These are phyloP conservation scores for Euwallacea similis DNA, from an alignment of 1,140 invertebrate species.

Conservation along the genomic window DNA sequence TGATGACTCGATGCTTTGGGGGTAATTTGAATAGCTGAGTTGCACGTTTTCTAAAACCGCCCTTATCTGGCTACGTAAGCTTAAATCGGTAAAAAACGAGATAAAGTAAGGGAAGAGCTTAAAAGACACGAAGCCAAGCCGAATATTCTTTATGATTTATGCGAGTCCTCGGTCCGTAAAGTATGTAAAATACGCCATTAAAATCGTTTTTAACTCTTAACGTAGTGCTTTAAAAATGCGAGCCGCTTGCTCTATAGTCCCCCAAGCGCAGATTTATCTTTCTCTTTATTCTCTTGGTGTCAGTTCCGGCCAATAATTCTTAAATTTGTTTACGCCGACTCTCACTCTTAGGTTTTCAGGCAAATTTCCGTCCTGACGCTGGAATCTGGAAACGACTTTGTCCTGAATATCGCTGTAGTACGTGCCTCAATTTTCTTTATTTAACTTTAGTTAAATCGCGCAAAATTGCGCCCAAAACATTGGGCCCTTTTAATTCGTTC, in stretches of 20 bases:
- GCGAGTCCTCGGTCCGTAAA: constrained; percentile 27
- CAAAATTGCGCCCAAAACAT: constrained; percentile 6
- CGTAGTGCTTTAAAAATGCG: constrained; percentile 32
- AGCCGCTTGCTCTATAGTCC: constrained; percentile 25
- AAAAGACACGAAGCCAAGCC: constrained; percentile 26
- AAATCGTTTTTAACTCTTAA: constrained; percentile 36
- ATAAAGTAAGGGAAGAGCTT: constrained; percentile 12
- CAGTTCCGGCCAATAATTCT: constrained; percentile 25
- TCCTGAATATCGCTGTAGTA: too few species aligned
- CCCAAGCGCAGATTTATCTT: constrained; percentile 27
- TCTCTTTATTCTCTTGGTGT: constrained; percentile 22
- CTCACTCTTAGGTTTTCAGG: constrained; percentile 12
- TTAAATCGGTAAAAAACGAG: constrained; percentile 14
- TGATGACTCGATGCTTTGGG: too few species aligned
- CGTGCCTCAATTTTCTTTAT: background rate
- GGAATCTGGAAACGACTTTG: background rate
- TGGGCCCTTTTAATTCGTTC: constrained; percentile 12
- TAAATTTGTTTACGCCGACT: constrained; percentile 27
- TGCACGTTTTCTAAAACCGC: background rate
- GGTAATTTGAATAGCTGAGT: too few species aligned
- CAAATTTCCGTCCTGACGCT: background rate
- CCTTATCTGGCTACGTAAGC: constrained; percentile 11
- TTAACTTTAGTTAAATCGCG: constrained; percentile 4
- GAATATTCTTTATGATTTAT: constrained; percentile 32
- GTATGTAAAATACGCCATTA: constrained; percentile 36